phyloP scores from a whole-genome alignment of 2,113 vertebrate species.

The Falcunculus frontatus region DNA sequence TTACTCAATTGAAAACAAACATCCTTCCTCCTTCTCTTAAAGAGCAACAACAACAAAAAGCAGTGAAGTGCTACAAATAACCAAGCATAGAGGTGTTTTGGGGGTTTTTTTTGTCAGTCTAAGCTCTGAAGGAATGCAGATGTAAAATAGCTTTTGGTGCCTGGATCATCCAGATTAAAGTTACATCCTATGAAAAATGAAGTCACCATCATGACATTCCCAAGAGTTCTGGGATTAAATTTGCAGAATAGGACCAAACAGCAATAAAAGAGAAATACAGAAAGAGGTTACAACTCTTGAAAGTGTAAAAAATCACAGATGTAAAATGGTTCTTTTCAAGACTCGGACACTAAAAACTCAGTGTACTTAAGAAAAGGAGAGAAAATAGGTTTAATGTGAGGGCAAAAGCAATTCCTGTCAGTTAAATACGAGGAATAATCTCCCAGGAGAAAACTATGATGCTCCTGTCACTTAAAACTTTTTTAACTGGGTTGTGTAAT shows the following conservation, averaged over 20 bases:
- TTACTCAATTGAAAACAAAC: not conserved
- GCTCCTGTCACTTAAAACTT: not conserved
- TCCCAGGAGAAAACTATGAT: not conserved
- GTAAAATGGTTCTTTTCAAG: not conserved
- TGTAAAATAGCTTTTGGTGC: not conserved
- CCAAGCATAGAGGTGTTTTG: not conserved
- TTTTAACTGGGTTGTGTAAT: not conserved
- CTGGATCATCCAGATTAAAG: not conserved
- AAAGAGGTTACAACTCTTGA: not conserved
- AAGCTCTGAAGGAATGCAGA: not conserved
- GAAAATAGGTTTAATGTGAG: not conserved
- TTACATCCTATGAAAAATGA: not conserved
- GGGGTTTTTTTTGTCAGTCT: not conserved
- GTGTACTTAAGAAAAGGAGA: not conserved
- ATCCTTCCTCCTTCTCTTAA: not conserved
- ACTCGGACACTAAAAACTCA: not conserved
- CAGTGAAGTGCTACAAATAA: not conserved
- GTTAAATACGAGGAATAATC: not conserved
- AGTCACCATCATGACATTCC: fast-evolving
- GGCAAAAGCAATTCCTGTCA: not conserved
- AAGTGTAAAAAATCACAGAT: not conserved
- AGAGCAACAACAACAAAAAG: not conserved
- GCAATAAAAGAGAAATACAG: not conserved
- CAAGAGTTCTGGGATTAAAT: not conserved
- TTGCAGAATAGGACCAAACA: not conserved